A percentile compares a stretch with the other conserved stretches of the same genome.
phyloP scores from a whole-genome alignment of 2,797 vertebrate species.

The Acomys russatus region DNA sequence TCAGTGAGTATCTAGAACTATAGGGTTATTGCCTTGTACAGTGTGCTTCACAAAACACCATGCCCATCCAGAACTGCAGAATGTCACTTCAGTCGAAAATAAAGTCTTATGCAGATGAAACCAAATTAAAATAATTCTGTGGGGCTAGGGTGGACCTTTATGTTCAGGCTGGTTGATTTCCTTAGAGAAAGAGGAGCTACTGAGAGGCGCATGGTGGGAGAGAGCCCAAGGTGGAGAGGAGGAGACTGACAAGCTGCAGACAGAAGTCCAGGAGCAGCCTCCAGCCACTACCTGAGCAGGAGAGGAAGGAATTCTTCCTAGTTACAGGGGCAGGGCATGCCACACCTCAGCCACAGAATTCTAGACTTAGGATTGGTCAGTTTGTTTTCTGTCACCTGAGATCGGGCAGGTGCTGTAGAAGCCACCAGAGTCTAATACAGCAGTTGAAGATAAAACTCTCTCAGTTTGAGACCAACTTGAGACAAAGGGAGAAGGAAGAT shows the following conservation, averaged over 20 bases:
- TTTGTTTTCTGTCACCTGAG: background rate
- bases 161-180: too few species aligned
- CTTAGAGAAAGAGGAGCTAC: background rate
- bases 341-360: background rate
- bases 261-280: background rate
- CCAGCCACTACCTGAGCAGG: background rate
- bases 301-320: background rate
- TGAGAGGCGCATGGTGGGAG: background rate
- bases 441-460: background rate
- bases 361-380: background rate
- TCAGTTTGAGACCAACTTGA: background rate
- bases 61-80: background rate
- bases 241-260: background rate
- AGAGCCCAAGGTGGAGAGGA: accelerated
- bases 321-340: accelerated
- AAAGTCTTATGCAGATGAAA: background rate
- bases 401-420: background rate
- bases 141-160: too few species aligned
- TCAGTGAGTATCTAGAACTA: background rate
- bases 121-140: slow-evolving; percentile 10
- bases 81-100: background rate
- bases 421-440: background rate
- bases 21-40: background rate
- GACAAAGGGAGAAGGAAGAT: background rate
- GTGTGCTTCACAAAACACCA: background rate